A percentile compares a stretch with the other conserved stretches of the same genome.
These are phyloP conservation scores for Ciconia maguari DNA, from an alignment of 2,113 vertebrate genomes.

Conservation along the genomic window DNA sequence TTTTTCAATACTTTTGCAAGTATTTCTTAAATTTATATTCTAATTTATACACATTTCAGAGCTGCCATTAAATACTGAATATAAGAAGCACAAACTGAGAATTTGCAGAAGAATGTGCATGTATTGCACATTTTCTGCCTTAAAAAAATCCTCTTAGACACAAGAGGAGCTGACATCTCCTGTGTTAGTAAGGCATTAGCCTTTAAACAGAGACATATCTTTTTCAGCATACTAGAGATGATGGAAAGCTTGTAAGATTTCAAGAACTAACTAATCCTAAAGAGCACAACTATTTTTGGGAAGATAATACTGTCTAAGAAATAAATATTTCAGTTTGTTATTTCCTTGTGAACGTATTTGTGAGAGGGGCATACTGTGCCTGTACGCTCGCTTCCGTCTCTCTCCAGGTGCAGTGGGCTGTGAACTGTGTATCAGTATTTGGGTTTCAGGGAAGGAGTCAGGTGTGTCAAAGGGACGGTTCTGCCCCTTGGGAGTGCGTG, in stretches of 20 bases:
- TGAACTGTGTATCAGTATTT: not conserved
- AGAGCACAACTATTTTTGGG: not conserved
- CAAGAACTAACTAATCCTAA: not conserved
- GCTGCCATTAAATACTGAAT: not conserved
- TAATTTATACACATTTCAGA: not conserved
- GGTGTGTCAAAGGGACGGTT: not conserved
- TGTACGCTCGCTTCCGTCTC: fast-evolving
- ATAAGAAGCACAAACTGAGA: not conserved
- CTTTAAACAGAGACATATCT: not conserved
- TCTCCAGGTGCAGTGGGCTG: not conserved
- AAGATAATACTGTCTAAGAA: not conserved
- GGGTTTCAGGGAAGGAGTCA: not conserved
- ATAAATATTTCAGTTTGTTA: not conserved
- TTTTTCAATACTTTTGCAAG: not conserved
- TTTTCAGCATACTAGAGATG: not conserved
- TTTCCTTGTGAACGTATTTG: not conserved
- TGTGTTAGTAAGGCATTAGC: not conserved
- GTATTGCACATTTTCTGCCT: not conserved
- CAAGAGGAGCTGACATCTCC: not conserved
- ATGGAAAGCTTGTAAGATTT: not conserved
- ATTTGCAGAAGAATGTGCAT: not conserved
- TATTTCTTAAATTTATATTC: not conserved
- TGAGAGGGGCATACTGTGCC: not conserved
- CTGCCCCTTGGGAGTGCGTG: not conserved
- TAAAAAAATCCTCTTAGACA: not conserved